Conservation (phyloP, 2,797 vertebrate species). For the Acridotheres tristis region DNA sequence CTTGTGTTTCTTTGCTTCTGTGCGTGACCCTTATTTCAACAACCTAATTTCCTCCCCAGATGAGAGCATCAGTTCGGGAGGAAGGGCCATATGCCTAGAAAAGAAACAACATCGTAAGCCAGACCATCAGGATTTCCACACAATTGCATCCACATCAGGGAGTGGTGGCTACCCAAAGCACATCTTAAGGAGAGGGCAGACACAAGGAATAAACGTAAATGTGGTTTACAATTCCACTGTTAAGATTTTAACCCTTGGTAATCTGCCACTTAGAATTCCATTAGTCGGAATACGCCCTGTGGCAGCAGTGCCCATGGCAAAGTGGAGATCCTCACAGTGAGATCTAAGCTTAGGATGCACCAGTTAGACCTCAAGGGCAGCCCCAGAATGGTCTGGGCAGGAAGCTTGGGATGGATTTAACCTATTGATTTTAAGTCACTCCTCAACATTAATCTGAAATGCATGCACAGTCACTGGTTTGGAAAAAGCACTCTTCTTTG, state of each 20-base stretch:
- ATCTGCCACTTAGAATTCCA: background rate
- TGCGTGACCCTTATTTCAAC: background rate
- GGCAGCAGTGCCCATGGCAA: background rate
- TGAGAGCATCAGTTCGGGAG: background rate
- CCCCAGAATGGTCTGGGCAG: background rate
- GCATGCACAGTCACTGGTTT: background rate
- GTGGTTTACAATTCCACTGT: background rate
- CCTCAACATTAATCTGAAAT: background rate
- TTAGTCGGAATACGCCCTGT: background rate
- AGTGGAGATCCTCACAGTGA: background rate
- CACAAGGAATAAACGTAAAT: background rate
- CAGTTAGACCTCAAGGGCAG: background rate
- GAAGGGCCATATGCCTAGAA: background rate
- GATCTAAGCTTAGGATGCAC: background rate
- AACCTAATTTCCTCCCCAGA: background rate
- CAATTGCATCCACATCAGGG: background rate
- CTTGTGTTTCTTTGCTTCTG: background rate
- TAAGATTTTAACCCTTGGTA: background rate
- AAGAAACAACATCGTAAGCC: background rate
- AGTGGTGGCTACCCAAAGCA: background rate
- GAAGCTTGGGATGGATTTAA: background rate
- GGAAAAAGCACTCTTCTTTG: background rate
- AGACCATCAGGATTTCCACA: background rate
- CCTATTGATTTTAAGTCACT: background rate
- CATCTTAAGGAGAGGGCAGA: background rate